A percentile compares a stretch with the other conserved stretches of the same genome.
phyloP scores from a whole-genome alignment of 2,113 vertebrate species.

The Phylloscopus whistleri region DNA sequence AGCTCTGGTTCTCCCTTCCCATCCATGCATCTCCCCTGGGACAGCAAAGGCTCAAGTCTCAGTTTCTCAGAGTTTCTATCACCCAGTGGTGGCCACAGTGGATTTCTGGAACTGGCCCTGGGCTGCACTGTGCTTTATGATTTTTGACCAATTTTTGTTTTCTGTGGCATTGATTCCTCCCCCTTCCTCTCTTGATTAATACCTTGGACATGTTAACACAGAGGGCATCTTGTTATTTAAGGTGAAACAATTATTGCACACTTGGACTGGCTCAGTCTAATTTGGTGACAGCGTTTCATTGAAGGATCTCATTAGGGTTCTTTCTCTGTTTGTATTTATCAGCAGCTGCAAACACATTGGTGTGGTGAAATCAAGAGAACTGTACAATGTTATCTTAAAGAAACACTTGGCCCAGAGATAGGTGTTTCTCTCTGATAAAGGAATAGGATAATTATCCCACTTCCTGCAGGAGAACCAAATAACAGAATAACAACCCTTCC shows the following conservation, averaged over 20 bases:
- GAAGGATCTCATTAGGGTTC: not conserved
- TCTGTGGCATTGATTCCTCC: not conserved
- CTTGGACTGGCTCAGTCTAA: not conserved
- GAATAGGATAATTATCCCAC: not conserved
- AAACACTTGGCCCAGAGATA: not conserved
- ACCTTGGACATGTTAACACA: not conserved
- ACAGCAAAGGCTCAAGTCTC: not conserved
- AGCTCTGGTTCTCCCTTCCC: not conserved
- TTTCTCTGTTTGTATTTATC: not conserved
- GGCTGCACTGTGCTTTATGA: not conserved
- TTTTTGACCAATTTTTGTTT: not conserved
- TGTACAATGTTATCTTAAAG: not conserved
- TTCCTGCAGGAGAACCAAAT: conserved; percentile 1
- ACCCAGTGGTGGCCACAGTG: not conserved
- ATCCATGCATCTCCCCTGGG: fast-evolving
- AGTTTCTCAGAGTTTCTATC: not conserved
- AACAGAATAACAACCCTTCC: not conserved
- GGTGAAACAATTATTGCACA: not conserved
- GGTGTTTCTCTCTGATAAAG: not conserved
- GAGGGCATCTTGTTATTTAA: not conserved
- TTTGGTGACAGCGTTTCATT: not conserved
- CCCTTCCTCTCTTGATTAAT: not conserved
- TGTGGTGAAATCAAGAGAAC: not conserved
- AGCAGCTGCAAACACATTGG: not conserved
- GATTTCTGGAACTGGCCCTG: not conserved